Base-by-base conservation (phyloP, 92 coral and sea anemone species). In the Ricordea florida region DNA sequence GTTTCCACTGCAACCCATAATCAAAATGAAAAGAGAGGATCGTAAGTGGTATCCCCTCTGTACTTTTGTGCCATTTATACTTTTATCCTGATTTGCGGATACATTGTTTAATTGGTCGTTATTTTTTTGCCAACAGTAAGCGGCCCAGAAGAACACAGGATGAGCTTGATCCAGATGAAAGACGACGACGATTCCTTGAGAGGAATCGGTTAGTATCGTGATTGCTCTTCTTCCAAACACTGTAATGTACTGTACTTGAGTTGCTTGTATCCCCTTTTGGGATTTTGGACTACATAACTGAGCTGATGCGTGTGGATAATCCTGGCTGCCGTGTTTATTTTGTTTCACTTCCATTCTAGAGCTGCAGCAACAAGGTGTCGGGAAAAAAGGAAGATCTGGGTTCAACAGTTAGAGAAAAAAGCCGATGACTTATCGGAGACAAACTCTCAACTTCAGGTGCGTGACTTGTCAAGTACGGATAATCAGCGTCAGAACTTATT, bases 301-400 rank as follows among this genome's bases (percentile, higher is more conserved):
- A n/a, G n/a, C n/a, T n/a, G n/a, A n/a, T n/a, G n/a, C n/a, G n/a
- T n/a, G n/a, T n/a, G n/a, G n/a, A n/a, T n/a, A n/a, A n/a, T n/a
- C n/a, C n/a, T n/a, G n/a, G n/a, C n/a, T n/a, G n/a, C n/a, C n/a
- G 28, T 30, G 18, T 17, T 58, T 15, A 10, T 7, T 10, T 59
- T 2, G 10, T 5, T 27, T 27, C 1, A 14, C 26, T 25, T 69
- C 23, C 38, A 43, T 25, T 74, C 37, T 69, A 93, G 99, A 74
- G 99, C 99, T 57, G 99, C 99, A 17, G 99, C 99, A 16, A 96
- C 99, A 6, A 81, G 99, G 45, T 96, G 99, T 50, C 49, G 99
- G 57, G 99, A 96, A 63, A 96, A 96, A 70, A 89, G 99, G 57
- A 96, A 96, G 79, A 92, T 96, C 49, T 96, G 99, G 99, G 97